Conservation (phyloP, 2,113 vertebrate genomes). For the Eptatretus burgeri region DNA sequence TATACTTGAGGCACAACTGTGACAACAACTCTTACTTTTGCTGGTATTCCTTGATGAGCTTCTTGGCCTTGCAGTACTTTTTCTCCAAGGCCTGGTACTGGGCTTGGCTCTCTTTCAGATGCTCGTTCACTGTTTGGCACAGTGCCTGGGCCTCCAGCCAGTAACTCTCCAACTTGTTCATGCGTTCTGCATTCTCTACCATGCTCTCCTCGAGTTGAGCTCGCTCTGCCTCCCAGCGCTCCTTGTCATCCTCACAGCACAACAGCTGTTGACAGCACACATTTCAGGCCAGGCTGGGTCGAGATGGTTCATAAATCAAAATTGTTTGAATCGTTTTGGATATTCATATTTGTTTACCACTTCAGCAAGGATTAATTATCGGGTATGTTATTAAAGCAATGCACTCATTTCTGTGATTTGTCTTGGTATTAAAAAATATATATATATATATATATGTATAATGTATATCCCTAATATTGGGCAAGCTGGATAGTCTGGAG, state of each 20-base stretch:
- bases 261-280: conserved; percentile 24
- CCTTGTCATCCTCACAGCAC: conserved; percentile 69
- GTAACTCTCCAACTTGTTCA: conserved; percentile 83
- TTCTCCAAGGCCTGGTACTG: conserved; percentile 88
- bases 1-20: background rate
- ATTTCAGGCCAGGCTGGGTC: too few relatives aligned
- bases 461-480: background rate
- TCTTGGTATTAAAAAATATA: background rate
- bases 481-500: background rate
- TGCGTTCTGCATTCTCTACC: conserved; percentile 88
- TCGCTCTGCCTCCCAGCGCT: conserved; percentile 81
- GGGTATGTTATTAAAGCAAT: background rate
- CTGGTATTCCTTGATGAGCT: conserved; percentile 92
- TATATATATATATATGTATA: background rate
- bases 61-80: conserved; percentile 98
- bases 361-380: background rate
- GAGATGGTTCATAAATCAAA: too few relatives aligned
- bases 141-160: conserved; percentile 92
- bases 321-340: too few relatives aligned
- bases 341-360: background rate
- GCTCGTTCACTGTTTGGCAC: conserved; percentile 81
- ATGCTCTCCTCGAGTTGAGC: conserved; percentile 74
- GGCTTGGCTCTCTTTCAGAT: conserved; percentile 82
- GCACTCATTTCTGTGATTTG: background rate
- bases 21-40: conserved; percentile 42